A percentile compares a stretch with the other conserved stretches of the same genome.
Conservation (phyloP, 2,113 vertebrate species). For the Poeciliopsis turrubarensis region DNA sequence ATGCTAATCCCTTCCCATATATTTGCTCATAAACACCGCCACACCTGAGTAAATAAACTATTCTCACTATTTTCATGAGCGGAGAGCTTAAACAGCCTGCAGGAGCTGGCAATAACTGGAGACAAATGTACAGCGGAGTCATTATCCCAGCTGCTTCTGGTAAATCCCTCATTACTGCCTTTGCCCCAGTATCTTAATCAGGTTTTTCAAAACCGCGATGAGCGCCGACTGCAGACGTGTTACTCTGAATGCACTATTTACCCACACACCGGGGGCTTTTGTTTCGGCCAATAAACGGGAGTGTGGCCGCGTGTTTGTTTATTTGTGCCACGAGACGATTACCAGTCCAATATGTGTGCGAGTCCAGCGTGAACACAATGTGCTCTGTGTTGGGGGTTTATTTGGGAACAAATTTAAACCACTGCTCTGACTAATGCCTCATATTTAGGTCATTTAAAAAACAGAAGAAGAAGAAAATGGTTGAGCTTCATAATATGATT, state of each 20-base stretch:
- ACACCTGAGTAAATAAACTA: slow-evolving; percentile 52
- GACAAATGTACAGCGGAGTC: slow-evolving; percentile 43
- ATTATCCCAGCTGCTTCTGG: slow-evolving; percentile 53
- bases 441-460: too few species aligned
- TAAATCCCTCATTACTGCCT: slow-evolving; percentile 64
- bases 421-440: too few species aligned
- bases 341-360: slow-evolving; percentile 17
- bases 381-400: slow-evolving; percentile 11
- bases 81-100: slow-evolving; percentile 49
- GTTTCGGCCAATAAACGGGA: slow-evolving; percentile 57
- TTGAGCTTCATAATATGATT: background rate
- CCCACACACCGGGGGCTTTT: slow-evolving; percentile 42
- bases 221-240: slow-evolving; percentile 36
- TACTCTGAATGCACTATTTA: slow-evolving; percentile 51
- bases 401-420: background rate
- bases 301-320: slow-evolving; percentile 26
- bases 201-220: slow-evolving; percentile 55
- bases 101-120: slow-evolving; percentile 45
- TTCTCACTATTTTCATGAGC: slow-evolving; percentile 53
- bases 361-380: slow-evolving; percentile 30
- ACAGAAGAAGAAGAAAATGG: too few species aligned
- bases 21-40: slow-evolving; percentile 42
- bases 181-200: slow-evolving; percentile 56
- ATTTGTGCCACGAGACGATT: slow-evolving; percentile 53
- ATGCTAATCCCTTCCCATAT: slow-evolving; percentile 51